Evolutionary conservation across 2,113 vertebrate species (phyloP).

Genomic region (Mobula hypostoma): DNA sequence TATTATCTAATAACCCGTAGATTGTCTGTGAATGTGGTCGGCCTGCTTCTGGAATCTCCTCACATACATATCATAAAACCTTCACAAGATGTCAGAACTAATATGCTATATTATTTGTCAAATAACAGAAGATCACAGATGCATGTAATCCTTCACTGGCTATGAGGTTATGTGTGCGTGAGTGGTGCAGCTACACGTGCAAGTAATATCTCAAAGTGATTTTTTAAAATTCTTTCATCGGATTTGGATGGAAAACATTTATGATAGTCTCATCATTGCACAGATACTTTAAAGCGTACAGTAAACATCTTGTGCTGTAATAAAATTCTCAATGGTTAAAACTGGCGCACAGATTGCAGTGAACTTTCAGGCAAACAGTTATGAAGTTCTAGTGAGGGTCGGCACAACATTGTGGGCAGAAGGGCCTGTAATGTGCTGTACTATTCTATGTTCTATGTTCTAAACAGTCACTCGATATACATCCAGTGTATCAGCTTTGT

Average conservation of each 20-base stretch:
- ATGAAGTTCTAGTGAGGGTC: background rate
- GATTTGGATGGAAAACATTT: background rate
- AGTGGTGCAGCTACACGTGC: background rate
- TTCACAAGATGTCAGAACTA: constrained; percentile 12
- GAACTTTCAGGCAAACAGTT: background rate
- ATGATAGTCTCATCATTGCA: background rate
- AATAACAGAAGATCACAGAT: constrained; percentile 11
- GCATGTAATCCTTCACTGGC: constrained; percentile 9
- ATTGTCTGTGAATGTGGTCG: background rate
- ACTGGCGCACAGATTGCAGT: background rate
- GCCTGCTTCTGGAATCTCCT: background rate
- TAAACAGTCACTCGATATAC: background rate
- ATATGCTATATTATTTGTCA: constrained; percentile 22
- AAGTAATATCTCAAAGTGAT: background rate
- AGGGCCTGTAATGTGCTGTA: too few relatives aligned
- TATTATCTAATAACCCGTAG: background rate
- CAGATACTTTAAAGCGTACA: background rate
- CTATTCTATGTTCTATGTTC: too few relatives aligned
- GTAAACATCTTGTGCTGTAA: background rate
- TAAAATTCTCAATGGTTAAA: background rate
- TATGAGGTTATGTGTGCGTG: background rate
- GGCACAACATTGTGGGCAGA: too few relatives aligned
- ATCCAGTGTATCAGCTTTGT: too few relatives aligned
- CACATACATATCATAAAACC: background rate
- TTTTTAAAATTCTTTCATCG: background rate